Percentiles rank a stretch among this genome's conserved stretches.
Conservation (phyloP, 35 echinoderm and acorn worm genomes). For the Patiria miniata region DNA sequence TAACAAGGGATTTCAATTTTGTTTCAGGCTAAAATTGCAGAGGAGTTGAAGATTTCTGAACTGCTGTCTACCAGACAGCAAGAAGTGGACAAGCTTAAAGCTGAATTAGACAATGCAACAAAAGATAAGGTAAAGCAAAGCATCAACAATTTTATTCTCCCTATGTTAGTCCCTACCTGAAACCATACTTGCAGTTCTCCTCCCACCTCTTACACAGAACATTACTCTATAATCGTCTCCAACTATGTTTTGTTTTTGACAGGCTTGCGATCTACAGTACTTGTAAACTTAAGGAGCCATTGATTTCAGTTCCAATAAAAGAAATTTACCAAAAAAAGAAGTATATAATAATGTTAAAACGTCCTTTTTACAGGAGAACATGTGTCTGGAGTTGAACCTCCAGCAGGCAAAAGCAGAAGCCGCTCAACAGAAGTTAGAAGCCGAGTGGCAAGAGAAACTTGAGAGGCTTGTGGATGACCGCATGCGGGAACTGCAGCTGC, state of each 20-base stretch:
- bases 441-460: slow-evolving; percentile 36
- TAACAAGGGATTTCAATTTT: no score
- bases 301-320: no score
- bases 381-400: slow-evolving; percentile 25
- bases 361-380: slow-evolving; percentile 39
- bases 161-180: no score
- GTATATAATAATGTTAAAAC: no score
- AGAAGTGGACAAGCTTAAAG: slow-evolving; percentile 33
- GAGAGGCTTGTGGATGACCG: slow-evolving; percentile 2
- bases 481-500: slow-evolving; percentile 39
- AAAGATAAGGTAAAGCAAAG: slow-evolving; percentile 43
- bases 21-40: slow-evolving; percentile 17
- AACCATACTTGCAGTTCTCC: no score
- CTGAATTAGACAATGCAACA: neutral
- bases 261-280: no score
- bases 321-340: no score
- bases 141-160: no score
- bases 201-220: no score
- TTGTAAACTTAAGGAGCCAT: no score
- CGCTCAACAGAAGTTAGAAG: slow-evolving; percentile 40
- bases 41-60: slow-evolving; percentile 23
- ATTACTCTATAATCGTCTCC: no score
- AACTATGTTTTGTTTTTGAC: no score
- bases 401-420: slow-evolving; percentile 51
- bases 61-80: slow-evolving; percentile 8